phyloP scores from a whole-genome alignment of 2,113 vertebrate genomes.

The Oryzias javanicus region DNA sequence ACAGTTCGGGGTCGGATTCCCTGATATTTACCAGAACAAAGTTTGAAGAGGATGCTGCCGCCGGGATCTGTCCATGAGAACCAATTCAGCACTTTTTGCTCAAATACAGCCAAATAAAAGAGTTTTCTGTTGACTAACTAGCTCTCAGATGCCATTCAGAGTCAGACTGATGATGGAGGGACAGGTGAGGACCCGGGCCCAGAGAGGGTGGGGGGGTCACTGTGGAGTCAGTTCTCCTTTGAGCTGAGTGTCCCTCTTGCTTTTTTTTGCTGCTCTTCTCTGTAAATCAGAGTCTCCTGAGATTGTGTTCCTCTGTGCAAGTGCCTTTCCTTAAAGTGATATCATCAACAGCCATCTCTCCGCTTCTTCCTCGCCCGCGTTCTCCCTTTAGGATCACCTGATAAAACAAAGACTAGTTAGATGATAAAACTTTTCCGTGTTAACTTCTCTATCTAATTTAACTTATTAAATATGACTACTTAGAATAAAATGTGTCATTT shows the following conservation, averaged over 20 bases:
- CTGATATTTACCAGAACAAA: conserved; percentile 45
- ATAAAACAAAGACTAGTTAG: conserved; percentile 13
- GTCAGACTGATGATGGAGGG: not conserved
- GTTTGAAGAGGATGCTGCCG: conserved; percentile 31
- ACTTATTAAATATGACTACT: not conserved
- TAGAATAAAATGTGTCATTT: not conserved
- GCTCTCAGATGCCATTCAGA: conserved; percentile 27
- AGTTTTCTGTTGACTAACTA: conserved; percentile 28
- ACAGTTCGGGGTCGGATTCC: conserved; percentile 35
- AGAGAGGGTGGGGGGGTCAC: conserved; percentile 26
- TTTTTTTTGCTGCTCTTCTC: conserved; percentile 29
- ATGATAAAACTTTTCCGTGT: too few relatives aligned
- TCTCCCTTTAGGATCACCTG: conserved; percentile 96
- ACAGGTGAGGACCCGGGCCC: conserved; percentile 30
- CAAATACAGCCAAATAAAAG: conserved; percentile 15
- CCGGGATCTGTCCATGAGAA: conserved; percentile 16
- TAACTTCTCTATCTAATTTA: too few relatives aligned
- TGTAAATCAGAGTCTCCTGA: conserved; percentile 69
- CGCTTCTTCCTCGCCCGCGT: conserved; percentile 80
- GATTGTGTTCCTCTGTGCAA: conserved; percentile 83
- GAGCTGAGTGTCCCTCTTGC: conserved; percentile 44
- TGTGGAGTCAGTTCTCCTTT: conserved; percentile 65
- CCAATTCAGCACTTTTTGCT: conserved; percentile 31
- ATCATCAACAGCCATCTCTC: conserved; percentile 91
- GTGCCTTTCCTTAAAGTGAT: conserved; percentile 86